Evolutionary conservation across 2,797 vertebrate genomes (phyloP), one percentile per base, ranked within the genome.

Genomic region (Trachops cirrhosus): DNA sequence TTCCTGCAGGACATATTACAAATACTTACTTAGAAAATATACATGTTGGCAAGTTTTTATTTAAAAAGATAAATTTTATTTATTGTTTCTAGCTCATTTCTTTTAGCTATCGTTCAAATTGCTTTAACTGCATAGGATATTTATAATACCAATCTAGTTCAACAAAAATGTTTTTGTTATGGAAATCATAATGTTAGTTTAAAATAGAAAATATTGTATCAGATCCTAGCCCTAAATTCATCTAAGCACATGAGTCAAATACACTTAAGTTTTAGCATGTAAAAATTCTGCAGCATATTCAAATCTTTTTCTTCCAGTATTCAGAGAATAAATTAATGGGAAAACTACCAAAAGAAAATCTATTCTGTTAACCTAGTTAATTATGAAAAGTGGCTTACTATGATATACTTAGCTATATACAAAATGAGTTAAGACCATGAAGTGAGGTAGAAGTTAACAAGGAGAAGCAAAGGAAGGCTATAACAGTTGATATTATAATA

Each of bases 81-180:
- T n/a, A 74, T 87, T 91, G 18, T 82, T 92, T 86, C 44, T 57
- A 79, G 22, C 11, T 93, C 11, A 21, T 21, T 93, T 87, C 67
- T 87, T 77, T 92, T 67, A 57, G 77, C 24, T 16, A 22, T 39
- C 68, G 26, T 84, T 32, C 50, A 54, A 62, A 70, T 70, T 87
- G 77, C 41, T 29, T 84, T 91, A 78, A 78, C 50, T 18, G 44
- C 19, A 52, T 1, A 34, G 44, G 34, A 52, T 92, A 44, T 50
- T 94, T 94, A 86, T 68, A 83, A 68, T 68, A 32, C 50, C 89
- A 9, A 86, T 68, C 52, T 4, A 48, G 22, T 48, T 68, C 14
- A 80, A 77, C 9, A 84, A 78, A 82, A 96, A 73, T 37, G 11
- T 71, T 88, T 93, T 86, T 80, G 39, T 92, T 86, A 68, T 24